Base-by-base conservation (phyloP, 1,140 invertebrate genomes). In the Drosophila bocqueti region DNA sequence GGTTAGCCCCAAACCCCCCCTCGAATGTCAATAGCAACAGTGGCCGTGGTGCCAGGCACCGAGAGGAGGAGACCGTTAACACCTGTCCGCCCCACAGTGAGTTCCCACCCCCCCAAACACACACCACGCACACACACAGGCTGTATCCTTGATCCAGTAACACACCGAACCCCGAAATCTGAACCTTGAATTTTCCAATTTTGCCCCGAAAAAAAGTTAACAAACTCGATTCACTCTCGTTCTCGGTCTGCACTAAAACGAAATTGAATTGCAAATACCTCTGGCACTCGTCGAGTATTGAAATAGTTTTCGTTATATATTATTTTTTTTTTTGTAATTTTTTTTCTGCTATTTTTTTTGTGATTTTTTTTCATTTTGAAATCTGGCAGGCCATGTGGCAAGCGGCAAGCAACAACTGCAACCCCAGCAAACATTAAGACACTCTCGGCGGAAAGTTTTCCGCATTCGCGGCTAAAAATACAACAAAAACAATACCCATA, bases 391-490 rank as follows among this genome's bases (percentile, higher is more conserved):
- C 66, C 52, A 71, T 71, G 67, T 71, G 67, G 69, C 68, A 69
- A 71, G 38, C 43, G 50, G 21, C 50, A 40, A 34, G 34, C 50
- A 59, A 71, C 69, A 49, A 72, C 52, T 71, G 66, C 66, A 69
- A 38, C 47, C 50, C 31, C 54, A 11, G 54, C 36, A 55, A 34
- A 40, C 54, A 55, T 55, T 55, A 38, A 55, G 18, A 21, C 54
- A 57, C 54, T 57, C 21, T 26, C 54, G 36, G 52, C 34, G 34
- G 36, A 50, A 67, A 73, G 45, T 61, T 73, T 73, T 73, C 69
- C 69, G 69, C 69, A 73, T 73, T 61, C 46, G 55, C 46, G 29
- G 67, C 67, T 73, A 52, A 72, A 73, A 72, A 72, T 72, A 73
- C 38, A 52, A 55, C 8, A 73, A 46, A 68, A 71, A 68, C 64